Percentiles rank a stretch among this genome's conserved stretches.
These are phyloP conservation scores for Chrysomela aeneicollis DNA, from an alignment of 2,888 invertebrate genomes.

Conservation along the genomic window DNA sequence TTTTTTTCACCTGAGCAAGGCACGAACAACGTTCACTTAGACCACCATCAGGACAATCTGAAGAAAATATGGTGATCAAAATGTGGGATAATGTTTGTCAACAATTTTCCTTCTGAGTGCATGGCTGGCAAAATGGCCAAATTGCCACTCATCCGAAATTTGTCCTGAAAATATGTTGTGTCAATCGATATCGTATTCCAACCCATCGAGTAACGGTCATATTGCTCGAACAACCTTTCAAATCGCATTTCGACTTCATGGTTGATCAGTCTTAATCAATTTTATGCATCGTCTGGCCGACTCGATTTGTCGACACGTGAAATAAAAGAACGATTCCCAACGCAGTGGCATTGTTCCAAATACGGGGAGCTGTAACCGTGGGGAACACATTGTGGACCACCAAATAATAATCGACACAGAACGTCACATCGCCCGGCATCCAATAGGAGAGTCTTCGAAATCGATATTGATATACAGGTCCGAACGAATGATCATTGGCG, in stretches of 20 bases:
- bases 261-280: neutral
- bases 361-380: neutral
- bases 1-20: too few species aligned
- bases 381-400: neutral
- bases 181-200: too few species aligned
- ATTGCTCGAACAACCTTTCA: neutral
- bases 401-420: neutral
- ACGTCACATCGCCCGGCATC: neutral
- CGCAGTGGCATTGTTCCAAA: slow-evolving; percentile 1
- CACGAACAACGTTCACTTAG: too few species aligned
- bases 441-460: neutral
- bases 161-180: too few species aligned
- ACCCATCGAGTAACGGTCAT: too few species aligned
- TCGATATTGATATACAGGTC: neutral
- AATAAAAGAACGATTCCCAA: neutral
- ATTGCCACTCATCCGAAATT: too few species aligned
- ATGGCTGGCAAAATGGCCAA: too few species aligned
- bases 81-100: too few species aligned
- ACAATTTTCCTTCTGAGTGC: too few species aligned
- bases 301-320: neutral
- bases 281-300: neutral
- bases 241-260: neutral
- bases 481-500: too few species aligned
- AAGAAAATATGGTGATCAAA: too few species aligned
- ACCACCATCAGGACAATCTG: too few species aligned